Base-by-base conservation (phyloP, 2,113 vertebrate species). In the Merops nubicus region DNA sequence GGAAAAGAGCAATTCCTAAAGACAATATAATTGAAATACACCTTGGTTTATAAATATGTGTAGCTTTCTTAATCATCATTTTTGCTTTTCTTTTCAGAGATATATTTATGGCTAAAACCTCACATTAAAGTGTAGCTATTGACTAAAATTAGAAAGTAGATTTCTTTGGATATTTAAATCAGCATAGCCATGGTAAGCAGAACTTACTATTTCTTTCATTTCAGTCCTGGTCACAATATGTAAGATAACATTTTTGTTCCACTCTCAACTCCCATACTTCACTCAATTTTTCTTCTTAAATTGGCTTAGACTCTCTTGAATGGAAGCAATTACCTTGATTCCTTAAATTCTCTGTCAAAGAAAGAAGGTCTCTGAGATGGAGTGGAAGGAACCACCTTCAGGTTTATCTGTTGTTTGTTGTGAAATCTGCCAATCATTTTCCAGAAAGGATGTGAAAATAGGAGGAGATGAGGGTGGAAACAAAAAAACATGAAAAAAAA, bases 261-360 rank as follows among this genome's bases (percentile, higher is more conserved):
- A 51, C n/a, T 89, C 91, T 77, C 29, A 87, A 60, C 29, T 84
- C 73, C 84, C 60, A 85, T 17, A 25, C 10, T 90, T 90, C 34
- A 86, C 47, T 94, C 75, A 83, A 14, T 59, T 90, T 90, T 85
- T 91, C 42, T 77, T 70, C 50, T 67, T 74, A 88, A 95, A 91
- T 74, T 91, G 42, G 34, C 85, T 95, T 80, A 95, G 59, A 93
- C 74, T 90, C 50, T 94, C 65, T 77, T 51, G 74, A 88, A 72
- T 88, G 19, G 79, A 80, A 88, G 56, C 31, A 96, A 96, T 86
- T 90, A 88, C 40, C 33, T 72, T 85, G 56, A 91, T 72, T 91
- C 48, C 20, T 88, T 91, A 88, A 89, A 96, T 64, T 88, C 67
- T 85, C 82, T 91, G 78, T 82, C 40, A 64, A 72, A 65, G 62